Conservation (phyloP, 2,888 invertebrate species). For the Lycophotia porphyrea region DNA sequence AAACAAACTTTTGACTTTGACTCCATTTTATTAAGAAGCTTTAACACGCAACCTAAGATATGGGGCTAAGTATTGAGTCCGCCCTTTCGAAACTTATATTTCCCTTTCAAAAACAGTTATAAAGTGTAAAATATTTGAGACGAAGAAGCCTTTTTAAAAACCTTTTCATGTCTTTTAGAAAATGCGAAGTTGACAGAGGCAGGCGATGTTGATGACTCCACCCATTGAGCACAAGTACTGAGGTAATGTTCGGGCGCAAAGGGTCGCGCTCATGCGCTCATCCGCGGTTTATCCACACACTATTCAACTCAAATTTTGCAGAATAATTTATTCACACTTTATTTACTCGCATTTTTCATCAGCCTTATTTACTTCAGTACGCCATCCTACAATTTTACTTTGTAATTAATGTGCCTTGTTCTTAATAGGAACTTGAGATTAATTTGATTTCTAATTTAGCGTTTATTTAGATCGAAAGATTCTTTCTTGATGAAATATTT, state of each 20-base stretch:
- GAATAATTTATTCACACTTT: conserved; percentile 74
- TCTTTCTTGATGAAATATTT: conserved; percentile 35
- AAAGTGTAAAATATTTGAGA: conserved; percentile 69
- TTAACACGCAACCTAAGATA: conserved; percentile 45
- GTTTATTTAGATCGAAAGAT: conserved; percentile 20
- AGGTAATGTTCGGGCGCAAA: conserved; percentile 72
- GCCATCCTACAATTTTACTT: conserved; percentile 37
- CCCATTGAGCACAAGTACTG: conserved; percentile 71
- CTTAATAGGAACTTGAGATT: conserved; percentile 44
- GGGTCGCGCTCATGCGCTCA: conserved; percentile 67
- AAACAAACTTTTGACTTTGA: conserved; percentile 24
- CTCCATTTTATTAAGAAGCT: conserved; percentile 63
- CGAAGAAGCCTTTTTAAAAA: conserved; percentile 69
- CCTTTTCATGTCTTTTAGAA: conserved; percentile 75
- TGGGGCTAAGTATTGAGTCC: conserved; percentile 29
- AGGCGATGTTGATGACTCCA: conserved; percentile 76
- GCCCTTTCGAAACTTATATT: conserved; percentile 34
- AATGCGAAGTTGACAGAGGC: conserved; percentile 71
- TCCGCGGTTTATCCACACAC: conserved; percentile 69
- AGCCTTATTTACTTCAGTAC: conserved; percentile 21
- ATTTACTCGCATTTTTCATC: conserved; percentile 68
- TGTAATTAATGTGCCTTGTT: conserved; percentile 50
- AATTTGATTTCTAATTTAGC: conserved; percentile 44
- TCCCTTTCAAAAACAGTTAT: conserved; percentile 50
- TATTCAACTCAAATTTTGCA: conserved; percentile 78